Evolutionary conservation across 1,140 invertebrate species (phyloP).

Genomic region (Aphelenchoides fujianensis): DNA sequence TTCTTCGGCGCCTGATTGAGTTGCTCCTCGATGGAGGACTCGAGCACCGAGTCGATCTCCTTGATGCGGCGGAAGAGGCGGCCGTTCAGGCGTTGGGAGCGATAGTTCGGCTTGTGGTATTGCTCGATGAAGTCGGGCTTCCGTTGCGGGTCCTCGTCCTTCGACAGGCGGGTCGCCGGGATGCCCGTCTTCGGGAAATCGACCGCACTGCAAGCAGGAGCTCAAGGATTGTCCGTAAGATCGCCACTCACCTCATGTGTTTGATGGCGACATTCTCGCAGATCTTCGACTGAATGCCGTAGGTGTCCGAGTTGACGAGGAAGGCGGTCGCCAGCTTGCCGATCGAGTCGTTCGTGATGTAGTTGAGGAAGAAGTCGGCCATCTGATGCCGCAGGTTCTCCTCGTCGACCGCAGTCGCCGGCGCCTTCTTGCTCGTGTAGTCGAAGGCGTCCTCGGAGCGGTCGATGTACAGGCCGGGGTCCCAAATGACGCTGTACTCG

Average conservation of each 20-base stretch:
- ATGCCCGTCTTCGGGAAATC: constrained; percentile 58
- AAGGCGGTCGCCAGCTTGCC: too few species aligned
- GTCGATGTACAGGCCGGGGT: constrained; percentile 59
- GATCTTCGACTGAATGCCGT: constrained; percentile 36
- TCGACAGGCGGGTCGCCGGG: too few species aligned
- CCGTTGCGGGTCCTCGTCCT: constrained; percentile 30
- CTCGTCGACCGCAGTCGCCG: constrained; percentile 20
- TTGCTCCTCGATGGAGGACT: not conserved
- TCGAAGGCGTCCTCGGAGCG: constrained; percentile 57
- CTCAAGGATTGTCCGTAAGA: constrained; percentile 51
- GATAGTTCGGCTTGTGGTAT: constrained; percentile 50
- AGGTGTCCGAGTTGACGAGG: constrained; percentile 55
- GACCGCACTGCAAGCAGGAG: constrained; percentile 49
- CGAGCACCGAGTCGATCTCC: constrained; percentile 35
- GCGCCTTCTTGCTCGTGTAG: constrained; percentile 43
- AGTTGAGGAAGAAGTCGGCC: too few species aligned
- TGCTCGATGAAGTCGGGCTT: constrained; percentile 60
- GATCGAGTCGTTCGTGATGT: too few species aligned
- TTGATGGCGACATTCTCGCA: constrained; percentile 52
- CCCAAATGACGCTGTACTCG: too few species aligned
- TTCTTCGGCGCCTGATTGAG: not conserved
- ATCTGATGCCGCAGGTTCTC: constrained; percentile 37
- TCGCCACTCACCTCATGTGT: constrained; percentile 26
- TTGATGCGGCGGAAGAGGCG: constrained; percentile 49
- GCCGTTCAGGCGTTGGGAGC: too few species aligned